Evolutionary conservation across 2,797 vertebrate genomes (phyloP).

Genomic region (Amblyraja radiata): DNA sequence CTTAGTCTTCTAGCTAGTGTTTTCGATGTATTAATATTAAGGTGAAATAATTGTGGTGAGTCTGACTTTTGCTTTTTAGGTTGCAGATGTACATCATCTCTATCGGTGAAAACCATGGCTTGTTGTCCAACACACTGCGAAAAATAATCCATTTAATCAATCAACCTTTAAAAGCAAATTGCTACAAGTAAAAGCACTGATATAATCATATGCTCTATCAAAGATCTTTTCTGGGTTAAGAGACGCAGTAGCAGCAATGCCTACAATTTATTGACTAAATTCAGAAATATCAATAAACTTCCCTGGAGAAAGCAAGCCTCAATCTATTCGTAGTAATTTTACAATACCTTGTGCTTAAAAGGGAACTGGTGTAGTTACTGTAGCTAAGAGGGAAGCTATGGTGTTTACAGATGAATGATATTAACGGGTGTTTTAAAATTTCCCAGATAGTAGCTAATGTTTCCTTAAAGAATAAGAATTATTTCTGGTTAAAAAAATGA

Average conservation of each 20-base stretch:
- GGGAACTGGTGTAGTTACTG: not conserved
- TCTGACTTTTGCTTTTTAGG: not conserved
- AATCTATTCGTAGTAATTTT: not conserved
- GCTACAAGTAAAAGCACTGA: constrained; percentile 15
- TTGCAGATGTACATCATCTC: not conserved
- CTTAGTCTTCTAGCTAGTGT: no score
- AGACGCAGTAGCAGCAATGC: not conserved
- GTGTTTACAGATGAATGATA: not conserved
- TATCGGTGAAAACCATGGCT: not conserved
- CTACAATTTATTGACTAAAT: not conserved
- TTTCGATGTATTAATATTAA: not conserved
- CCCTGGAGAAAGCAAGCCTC: not conserved
- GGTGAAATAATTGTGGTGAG: not conserved
- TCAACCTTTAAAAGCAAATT: constrained; percentile 24
- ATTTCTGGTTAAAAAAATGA: not conserved
- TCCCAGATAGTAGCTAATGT: not conserved
- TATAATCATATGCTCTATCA: not conserved
- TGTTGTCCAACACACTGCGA: not conserved
- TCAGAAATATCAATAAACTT: constrained; percentile 14
- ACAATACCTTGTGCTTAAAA: not conserved
- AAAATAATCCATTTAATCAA: constrained; percentile 22
- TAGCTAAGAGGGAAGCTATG: not conserved
- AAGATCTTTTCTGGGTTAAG: constrained; percentile 13
- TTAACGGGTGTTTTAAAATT: not conserved
- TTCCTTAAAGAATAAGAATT: not conserved